phyloP scores from a whole-genome alignment of 2,797 vertebrate species.

The Kryptopterus vitreolus region DNA sequence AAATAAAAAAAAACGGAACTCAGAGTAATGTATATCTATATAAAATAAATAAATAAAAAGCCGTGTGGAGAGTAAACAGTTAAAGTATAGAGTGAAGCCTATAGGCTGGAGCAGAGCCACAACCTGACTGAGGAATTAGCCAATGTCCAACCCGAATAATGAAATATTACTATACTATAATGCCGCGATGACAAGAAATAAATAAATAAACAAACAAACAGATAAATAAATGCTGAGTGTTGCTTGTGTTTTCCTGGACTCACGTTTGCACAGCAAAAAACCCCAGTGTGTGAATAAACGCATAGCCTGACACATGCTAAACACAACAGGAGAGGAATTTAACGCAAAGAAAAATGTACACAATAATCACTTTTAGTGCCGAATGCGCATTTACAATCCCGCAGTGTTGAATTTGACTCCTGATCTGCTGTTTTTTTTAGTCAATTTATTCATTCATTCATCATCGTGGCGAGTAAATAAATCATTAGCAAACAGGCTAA shows the following conservation, averaged over 20 bases:
- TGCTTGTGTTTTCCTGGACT: too few relatives aligned
- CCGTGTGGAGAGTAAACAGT: slow-evolving; percentile 19
- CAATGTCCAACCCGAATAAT: background rate
- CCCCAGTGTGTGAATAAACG: background rate
- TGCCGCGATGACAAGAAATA: background rate
- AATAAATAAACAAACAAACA: background rate
- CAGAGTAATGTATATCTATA: background rate
- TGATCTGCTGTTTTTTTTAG: background rate
- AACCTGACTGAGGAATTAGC: background rate
- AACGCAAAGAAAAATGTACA: too few relatives aligned
- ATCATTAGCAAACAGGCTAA: slow-evolving; percentile 8
- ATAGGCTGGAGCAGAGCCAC: slow-evolving; percentile 20
- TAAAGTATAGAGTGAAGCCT: slow-evolving; percentile 34
- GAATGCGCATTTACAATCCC: background rate
- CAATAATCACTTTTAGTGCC: background rate
- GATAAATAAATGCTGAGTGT: too few relatives aligned
- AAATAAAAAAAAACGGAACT: too few relatives aligned
- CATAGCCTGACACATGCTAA: background rate
- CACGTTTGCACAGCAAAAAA: slow-evolving; percentile 9
- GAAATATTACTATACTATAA: background rate
- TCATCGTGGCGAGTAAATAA: background rate
- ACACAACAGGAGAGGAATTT: background rate
- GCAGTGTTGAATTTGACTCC: background rate
- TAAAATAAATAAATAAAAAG: background rate
- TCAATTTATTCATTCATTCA: background rate